These are phyloP conservation scores for Podabrus alpinus DNA, from an alignment of 2,888 invertebrate genomes.

Conservation along the genomic window DNA sequence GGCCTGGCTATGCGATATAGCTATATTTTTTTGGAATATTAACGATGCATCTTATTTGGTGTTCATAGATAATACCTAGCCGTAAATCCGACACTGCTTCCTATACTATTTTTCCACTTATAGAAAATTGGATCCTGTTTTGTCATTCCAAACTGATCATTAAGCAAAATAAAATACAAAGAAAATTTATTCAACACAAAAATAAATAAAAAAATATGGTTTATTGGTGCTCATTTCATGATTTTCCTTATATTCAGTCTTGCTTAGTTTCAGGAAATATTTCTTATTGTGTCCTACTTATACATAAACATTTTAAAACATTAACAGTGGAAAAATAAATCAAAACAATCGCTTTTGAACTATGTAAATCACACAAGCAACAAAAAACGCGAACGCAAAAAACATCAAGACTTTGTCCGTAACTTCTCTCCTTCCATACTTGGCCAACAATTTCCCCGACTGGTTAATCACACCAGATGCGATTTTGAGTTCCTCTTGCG, in stretches of 20 bases:
- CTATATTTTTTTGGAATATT: too few species aligned
- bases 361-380: conserved; percentile 90
- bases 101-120: too few species aligned
- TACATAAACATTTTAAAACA: neutral
- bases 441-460: conserved; percentile 88
- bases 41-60: too few species aligned
- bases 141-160: too few species aligned
- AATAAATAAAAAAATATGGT: neutral
- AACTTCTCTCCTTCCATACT: conserved; percentile 91
- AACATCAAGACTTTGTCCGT: conserved; percentile 92
- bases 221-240: neutral
- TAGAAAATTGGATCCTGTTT: too few species aligned
- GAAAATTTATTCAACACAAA: neutral
- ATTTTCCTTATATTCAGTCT: neutral
- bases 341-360: conserved; percentile 87
- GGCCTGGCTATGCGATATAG: too few species aligned
- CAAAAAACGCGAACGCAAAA: conserved; percentile 85
- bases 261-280: neutral
- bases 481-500: conserved; percentile 79
- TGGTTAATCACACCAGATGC: conserved; percentile 88
- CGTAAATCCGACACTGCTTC: too few species aligned
- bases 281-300: neutral
- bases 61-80: too few species aligned
- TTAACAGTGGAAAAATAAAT: conserved; percentile 29
- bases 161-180: too few species aligned